Percentiles rank a stretch among this genome's conserved stretches.
Conservation (phyloP, 2,797 vertebrate genomes). For the Sternotherus odoratus region DNA sequence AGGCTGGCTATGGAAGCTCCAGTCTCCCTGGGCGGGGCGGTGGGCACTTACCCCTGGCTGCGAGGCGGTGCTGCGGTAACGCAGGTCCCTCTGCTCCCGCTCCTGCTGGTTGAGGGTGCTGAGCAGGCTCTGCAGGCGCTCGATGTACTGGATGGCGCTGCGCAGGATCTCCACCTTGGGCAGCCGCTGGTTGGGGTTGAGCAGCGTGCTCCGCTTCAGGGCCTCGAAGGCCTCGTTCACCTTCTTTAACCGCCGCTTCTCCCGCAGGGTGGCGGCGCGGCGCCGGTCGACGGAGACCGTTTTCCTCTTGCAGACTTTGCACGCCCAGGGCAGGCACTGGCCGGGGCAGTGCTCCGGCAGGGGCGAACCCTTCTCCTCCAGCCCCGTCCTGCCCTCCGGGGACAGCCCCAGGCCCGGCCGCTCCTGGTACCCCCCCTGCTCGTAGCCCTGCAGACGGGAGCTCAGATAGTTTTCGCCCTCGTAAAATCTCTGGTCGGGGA, state of each 20-base stretch:
- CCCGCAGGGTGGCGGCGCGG: slow-evolving; percentile 92
- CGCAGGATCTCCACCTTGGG: slow-evolving; percentile 99
- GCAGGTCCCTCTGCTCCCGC: slow-evolving; percentile 87
- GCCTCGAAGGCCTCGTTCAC: slow-evolving; percentile 98
- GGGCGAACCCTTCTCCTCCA: slow-evolving; percentile 91
- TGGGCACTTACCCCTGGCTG: slow-evolving; percentile 86
- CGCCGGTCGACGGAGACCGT: slow-evolving; percentile 94
- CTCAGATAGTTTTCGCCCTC: slow-evolving; percentile 93
- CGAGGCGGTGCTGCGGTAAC: slow-evolving; percentile 79
- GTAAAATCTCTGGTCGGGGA: slow-evolving; percentile 97
- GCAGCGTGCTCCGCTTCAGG: slow-evolving; percentile 94
- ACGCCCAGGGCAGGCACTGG: slow-evolving; percentile 97
- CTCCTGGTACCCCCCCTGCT: slow-evolving; percentile 88
- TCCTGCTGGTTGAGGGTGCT: slow-evolving; percentile 97
- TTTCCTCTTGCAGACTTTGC: slow-evolving; percentile 96
- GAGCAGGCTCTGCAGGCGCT: slow-evolving; percentile 96
- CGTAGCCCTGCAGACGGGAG: slow-evolving; percentile 88
- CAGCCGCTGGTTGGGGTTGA: slow-evolving; percentile 98
- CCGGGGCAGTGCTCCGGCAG: slow-evolving; percentile 92
- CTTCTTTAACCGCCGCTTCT: slow-evolving; percentile 96
- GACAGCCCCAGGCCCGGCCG: slow-evolving; percentile 88
- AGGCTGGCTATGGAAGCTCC: background rate
- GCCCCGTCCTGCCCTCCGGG: slow-evolving; percentile 78
- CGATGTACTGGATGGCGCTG: slow-evolving; percentile 98
- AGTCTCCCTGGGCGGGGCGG: accelerated